Percentiles rank a stretch among this genome's conserved stretches.
Evolutionary conservation across 1,140 invertebrate genomes (phyloP).

Genomic region (Sitophilus oryzae): DNA sequence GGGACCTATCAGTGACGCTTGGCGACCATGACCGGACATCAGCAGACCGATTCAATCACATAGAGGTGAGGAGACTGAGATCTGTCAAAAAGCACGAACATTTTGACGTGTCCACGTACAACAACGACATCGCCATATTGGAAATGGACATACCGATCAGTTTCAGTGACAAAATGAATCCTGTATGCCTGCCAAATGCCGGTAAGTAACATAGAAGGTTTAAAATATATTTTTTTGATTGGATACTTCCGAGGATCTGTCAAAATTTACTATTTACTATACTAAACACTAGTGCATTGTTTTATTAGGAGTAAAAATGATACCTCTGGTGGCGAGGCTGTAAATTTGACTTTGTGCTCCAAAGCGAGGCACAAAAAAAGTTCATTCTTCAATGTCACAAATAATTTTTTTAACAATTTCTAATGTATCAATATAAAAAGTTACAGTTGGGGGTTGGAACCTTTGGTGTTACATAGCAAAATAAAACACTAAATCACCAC

Average conservation of each 20-base stretch:
- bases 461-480: too few species aligned
- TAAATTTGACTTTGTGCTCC: neutral
- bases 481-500: too few species aligned
- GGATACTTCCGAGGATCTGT: too few species aligned
- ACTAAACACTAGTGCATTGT: too few species aligned
- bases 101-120: conserved; percentile 63
- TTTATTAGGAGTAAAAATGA: too few species aligned
- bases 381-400: too few species aligned
- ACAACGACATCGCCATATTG: conserved; percentile 78
- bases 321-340: too few species aligned
- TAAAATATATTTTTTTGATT: neutral
- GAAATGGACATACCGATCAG: conserved; percentile 59
- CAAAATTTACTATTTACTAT: too few species aligned
- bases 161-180: conserved; percentile 54
- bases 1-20: conserved; percentile 45
- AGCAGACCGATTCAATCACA: conserved; percentile 27
- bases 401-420: too few species aligned
- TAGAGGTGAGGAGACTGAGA: conserved; percentile 42
- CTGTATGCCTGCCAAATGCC: conserved; percentile 64
- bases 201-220: conserved; percentile 42
- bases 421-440: too few species aligned
- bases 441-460: too few species aligned
- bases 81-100: conserved; percentile 55
- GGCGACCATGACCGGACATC: conserved; percentile 45
- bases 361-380: neutral